phyloP scores from a whole-genome alignment of 2,113 vertebrate species.

The Elachura formosa region DNA sequence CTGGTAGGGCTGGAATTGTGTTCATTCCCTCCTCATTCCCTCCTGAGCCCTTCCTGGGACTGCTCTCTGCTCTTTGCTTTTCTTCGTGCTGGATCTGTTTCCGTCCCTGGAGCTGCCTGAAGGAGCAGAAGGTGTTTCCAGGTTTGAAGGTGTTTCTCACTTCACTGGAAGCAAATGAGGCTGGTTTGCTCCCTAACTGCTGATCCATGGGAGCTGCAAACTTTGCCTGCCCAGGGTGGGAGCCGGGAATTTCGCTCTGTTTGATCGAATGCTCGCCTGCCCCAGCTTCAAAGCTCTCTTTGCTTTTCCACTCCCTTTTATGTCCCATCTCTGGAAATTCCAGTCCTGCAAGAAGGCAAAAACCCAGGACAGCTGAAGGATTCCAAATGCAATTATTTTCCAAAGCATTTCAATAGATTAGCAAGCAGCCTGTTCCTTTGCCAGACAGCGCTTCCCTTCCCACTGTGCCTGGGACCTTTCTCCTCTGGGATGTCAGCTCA shows the following conservation, averaged over 20 bases:
- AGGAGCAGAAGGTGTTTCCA: not conserved
- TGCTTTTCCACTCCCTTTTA: not conserved
- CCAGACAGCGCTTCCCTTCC: not conserved
- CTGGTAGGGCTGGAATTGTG: not conserved
- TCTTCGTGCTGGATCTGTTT: not conserved
- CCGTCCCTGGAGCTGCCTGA: not conserved
- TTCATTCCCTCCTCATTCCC: not conserved
- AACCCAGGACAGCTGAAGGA: not conserved
- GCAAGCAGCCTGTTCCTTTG: not conserved
- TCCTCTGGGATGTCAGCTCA: not conserved
- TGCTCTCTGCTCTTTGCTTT: not conserved
- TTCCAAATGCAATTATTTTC: conserved; percentile 19
- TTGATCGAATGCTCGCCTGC: not conserved
- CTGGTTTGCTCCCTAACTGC: not conserved
- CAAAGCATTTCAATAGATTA: not conserved
- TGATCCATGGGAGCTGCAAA: not conserved
- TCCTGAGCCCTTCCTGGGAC: not conserved
- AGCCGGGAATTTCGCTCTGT: not conserved
- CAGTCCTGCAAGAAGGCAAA: not conserved
- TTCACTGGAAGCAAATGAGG: not conserved
- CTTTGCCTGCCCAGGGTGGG: fast-evolving
- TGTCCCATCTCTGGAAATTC: not conserved
- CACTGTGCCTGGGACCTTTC: not conserved
- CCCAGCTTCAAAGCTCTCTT: conserved; percentile 12
- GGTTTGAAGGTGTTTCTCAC: not conserved